These are phyloP conservation scores for Columba guinea DNA, from an alignment of 2,797 vertebrate species.

Conservation along the genomic window DNA sequence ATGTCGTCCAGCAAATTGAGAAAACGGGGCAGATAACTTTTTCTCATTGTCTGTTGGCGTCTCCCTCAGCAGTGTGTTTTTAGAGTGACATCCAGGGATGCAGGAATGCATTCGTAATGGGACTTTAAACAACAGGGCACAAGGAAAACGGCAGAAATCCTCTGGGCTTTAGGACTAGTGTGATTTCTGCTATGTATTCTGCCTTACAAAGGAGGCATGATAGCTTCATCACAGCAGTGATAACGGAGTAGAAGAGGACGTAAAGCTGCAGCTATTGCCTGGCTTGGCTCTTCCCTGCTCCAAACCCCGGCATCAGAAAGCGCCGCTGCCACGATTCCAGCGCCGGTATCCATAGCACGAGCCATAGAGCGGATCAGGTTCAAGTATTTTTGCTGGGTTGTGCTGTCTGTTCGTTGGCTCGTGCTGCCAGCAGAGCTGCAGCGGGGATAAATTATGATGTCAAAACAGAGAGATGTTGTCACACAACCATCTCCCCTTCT, in stretches of 20 bases:
- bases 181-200: neutral
- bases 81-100: neutral
- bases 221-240: neutral
- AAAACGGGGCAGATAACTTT: neutral
- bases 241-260: neutral
- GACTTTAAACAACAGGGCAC: neutral
- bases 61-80: neutral
- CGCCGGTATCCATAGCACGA: neutral
- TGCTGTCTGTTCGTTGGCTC: neutral
- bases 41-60: rapidly evolving
- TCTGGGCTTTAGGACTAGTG: neutral
- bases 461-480: conserved; percentile 23
- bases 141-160: neutral
- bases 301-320: neutral
- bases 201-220: neutral
- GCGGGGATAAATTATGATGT: neutral
- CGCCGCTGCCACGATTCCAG: neutral
- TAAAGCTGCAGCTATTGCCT: neutral
- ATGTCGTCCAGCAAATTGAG: neutral
- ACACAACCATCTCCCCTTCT: neutral
- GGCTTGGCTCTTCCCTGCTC: neutral
- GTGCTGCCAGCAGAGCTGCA: neutral
- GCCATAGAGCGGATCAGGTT: neutral
- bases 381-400: neutral
- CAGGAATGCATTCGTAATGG: rapidly evolving